These are phyloP conservation scores for Subacronicta megacephala DNA, from an alignment of 2,888 invertebrate genomes.

Conservation along the genomic window DNA sequence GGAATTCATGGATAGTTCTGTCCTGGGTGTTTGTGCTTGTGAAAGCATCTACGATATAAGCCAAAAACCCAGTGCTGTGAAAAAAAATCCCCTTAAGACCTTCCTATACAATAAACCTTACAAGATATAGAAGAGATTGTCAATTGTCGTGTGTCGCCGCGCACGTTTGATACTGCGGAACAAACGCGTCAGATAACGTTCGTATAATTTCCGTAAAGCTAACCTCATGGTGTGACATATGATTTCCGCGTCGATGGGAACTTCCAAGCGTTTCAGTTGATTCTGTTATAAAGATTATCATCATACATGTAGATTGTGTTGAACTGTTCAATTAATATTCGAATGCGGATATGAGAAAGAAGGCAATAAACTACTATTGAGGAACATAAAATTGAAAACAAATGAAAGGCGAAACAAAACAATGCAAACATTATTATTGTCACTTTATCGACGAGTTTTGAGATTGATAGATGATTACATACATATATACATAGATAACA, in stretches of 20 bases:
- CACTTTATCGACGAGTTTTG: too few species aligned
- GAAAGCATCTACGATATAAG: too few species aligned
- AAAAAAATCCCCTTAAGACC: too few species aligned
- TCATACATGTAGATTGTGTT: conserved; percentile 28
- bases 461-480: too few species aligned
- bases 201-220: conserved; percentile 53
- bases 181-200: conserved; percentile 40
- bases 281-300: conserved; percentile 5
- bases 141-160: conserved; percentile 27
- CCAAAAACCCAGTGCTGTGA: too few species aligned
- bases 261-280: conserved; percentile 6
- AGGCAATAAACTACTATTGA: too few species aligned
- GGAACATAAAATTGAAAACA: too few species aligned
- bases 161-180: conserved; percentile 33
- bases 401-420: too few species aligned
- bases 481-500: too few species aligned
- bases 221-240: conserved; percentile 47
- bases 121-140: conserved; percentile 26
- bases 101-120: conserved; percentile 5
- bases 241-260: conserved; percentile 42
- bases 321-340: conserved; percentile 22
- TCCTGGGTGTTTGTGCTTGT: too few species aligned
- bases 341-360: neutral
- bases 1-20: too few species aligned
- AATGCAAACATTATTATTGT: too few species aligned